phyloP scores from a whole-genome alignment of 2,888 invertebrate genomes.

The Trissoscelio sp. region DNA sequence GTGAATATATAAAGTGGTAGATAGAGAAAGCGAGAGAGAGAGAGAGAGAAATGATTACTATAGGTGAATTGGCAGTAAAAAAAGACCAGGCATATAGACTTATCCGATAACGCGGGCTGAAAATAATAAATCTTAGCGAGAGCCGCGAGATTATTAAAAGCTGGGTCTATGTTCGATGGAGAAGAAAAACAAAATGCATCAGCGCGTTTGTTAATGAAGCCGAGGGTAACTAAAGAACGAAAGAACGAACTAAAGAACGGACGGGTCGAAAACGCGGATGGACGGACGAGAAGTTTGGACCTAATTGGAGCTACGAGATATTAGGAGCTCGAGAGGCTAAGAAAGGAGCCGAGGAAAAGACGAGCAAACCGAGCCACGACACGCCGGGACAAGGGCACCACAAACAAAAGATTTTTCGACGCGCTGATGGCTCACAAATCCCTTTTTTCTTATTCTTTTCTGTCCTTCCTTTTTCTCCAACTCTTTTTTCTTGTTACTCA shows the following conservation, averaged over 20 bases:
- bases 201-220: conserved; percentile 84
- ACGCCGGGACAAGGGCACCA: conserved; percentile 64
- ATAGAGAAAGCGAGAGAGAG: too few species aligned
- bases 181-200: conserved; percentile 83
- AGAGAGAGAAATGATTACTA: conserved; percentile 10
- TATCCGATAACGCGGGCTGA: conserved; percentile 81
- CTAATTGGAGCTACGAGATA: conserved; percentile 83
- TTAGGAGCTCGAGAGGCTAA: conserved; percentile 73
- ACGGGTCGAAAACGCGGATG: conserved; percentile 74
- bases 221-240: conserved; percentile 76
- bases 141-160: conserved; percentile 83
- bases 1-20: too few species aligned
- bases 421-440: conserved; percentile 49
- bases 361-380: conserved; percentile 56
- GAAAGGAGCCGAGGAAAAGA: conserved; percentile 68
- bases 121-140: conserved; percentile 83
- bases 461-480: conserved; percentile 11
- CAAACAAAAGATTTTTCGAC: conserved; percentile 67
- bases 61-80: conserved; percentile 39
- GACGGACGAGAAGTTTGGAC: conserved; percentile 78
- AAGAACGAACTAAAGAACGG: conserved; percentile 58
- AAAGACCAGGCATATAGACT: conserved; percentile 78
- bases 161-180: conserved; percentile 76
- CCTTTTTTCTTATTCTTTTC: conserved; percentile 24
- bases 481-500: conserved; percentile 19